Evolutionary conservation across 2,888 invertebrate genomes (phyloP).

Genomic region (Andrena dorsata): DNA sequence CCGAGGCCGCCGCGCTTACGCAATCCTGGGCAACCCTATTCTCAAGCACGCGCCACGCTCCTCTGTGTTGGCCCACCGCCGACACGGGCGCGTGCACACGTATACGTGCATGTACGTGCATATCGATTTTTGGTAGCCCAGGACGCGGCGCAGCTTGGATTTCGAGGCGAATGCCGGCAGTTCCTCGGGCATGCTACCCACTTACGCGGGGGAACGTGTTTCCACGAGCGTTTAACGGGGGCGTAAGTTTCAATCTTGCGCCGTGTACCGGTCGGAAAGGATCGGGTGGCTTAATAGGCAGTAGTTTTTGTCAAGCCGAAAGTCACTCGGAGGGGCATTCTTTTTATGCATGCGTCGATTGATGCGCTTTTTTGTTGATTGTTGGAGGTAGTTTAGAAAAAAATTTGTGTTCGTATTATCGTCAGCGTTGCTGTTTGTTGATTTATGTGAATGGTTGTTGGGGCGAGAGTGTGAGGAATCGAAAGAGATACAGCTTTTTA

Average conservation of each 20-base stretch:
- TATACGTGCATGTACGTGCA: not conserved
- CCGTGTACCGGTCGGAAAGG: not conserved
- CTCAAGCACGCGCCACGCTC: slow-evolving; percentile 29
- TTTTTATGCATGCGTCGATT: too few relatives aligned
- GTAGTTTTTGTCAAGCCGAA: too few relatives aligned
- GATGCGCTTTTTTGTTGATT: too few relatives aligned
- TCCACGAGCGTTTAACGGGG: not conserved
- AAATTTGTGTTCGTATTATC: too few relatives aligned
- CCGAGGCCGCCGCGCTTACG: slow-evolving; percentile 33
- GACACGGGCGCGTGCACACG: not conserved
- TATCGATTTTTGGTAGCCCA: slow-evolving; percentile 49
- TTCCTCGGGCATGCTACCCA: slow-evolving; percentile 8
- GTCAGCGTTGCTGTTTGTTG: too few relatives aligned
- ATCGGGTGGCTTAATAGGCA: too few relatives aligned
- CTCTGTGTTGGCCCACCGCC: not conserved
- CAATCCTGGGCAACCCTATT: slow-evolving; percentile 54
- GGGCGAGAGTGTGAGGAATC: too few relatives aligned
- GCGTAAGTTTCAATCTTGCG: slow-evolving; percentile 1
- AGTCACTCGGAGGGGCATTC: too few relatives aligned
- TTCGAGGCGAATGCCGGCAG: slow-evolving; percentile 8
- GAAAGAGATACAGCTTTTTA: too few relatives aligned
- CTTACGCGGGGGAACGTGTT: slow-evolving; percentile 10
- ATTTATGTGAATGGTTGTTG: too few relatives aligned
- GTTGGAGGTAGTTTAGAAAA: too few relatives aligned
- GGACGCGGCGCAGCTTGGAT: slow-evolving; percentile 10